phyloP scores from a whole-genome alignment of 1,140 invertebrate species.

The Cylas formicarius region DNA sequence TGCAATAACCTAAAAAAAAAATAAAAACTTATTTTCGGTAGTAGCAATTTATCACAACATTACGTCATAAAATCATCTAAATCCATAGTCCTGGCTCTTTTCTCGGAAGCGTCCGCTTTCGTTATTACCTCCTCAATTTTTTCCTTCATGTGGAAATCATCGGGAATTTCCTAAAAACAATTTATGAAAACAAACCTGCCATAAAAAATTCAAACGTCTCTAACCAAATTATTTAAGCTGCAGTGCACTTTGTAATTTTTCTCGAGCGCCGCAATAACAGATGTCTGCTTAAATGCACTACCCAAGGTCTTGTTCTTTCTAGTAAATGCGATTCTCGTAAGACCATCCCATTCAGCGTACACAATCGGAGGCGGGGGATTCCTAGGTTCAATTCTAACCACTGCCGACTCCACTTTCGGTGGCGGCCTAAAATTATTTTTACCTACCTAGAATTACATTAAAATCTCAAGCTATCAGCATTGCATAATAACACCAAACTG shows the following conservation, averaged over 20 bases:
- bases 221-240: constrained; percentile 79
- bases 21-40: constrained; percentile 18
- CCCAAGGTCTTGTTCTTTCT: constrained; percentile 87
- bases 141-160: constrained; percentile 79
- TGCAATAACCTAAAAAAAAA: constrained; percentile 63
- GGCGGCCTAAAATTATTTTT: constrained; percentile 98
- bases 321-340: constrained; percentile 89
- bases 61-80: constrained; percentile 91
- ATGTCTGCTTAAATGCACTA: constrained; percentile 69
- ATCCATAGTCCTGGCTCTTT: constrained; percentile 88
- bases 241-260: constrained; percentile 90
- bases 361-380: constrained; percentile 95
- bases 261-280: constrained; percentile 75
- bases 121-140: constrained; percentile 72
- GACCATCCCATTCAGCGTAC: constrained; percentile 96
- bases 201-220: constrained; percentile 16
- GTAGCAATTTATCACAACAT: too few relatives aligned
- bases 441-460: constrained; percentile 62
- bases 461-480: not conserved
- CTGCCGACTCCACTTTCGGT: constrained; percentile 97
- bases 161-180: constrained; percentile 63
- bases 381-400: constrained; percentile 94
- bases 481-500: too few relatives aligned
- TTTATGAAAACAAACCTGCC: not conserved
- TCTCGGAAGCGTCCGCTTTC: constrained; percentile 59